A percentile compares a stretch with the other conserved stretches of the same genome.
Conservation (phyloP, 1,140 invertebrate genomes). For the Papilio xuthus region DNA sequence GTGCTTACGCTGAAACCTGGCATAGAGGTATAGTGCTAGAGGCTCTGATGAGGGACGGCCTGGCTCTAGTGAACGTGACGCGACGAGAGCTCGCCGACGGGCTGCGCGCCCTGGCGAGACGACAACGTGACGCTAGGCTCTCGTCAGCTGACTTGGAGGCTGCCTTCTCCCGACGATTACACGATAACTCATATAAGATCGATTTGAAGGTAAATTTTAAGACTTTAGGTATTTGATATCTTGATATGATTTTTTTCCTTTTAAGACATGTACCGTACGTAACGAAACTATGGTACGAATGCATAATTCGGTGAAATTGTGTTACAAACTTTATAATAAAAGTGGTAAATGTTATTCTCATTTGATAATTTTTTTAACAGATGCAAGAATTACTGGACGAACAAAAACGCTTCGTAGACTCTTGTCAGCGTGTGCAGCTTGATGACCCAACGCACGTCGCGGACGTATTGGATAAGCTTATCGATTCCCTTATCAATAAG, state of each 20-base stretch:
- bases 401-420: constrained; percentile 83
- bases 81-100: constrained; percentile 82
- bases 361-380: constrained; percentile 48
- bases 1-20: constrained; percentile 83
- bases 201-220: constrained; percentile 61
- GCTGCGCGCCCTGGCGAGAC: constrained; percentile 74
- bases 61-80: constrained; percentile 80
- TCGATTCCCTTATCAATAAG: constrained; percentile 83
- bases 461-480: constrained; percentile 82
- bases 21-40: constrained; percentile 77
- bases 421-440: constrained; percentile 83
- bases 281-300: too few relatives aligned
- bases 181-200: constrained; percentile 68
- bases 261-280: too few relatives aligned
- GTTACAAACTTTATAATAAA: not conserved
- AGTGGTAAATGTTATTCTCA: not conserved
- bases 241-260: too few relatives aligned
- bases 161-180: constrained; percentile 58
- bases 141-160: constrained; percentile 63
- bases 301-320: not conserved
- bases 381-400: constrained; percentile 81
- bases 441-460: constrained; percentile 83
- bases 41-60: constrained; percentile 76
- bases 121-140: constrained; percentile 65
- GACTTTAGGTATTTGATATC: too few relatives aligned